Conservation (phyloP, 1,140 invertebrate species). For the Zophobas morio region DNA sequence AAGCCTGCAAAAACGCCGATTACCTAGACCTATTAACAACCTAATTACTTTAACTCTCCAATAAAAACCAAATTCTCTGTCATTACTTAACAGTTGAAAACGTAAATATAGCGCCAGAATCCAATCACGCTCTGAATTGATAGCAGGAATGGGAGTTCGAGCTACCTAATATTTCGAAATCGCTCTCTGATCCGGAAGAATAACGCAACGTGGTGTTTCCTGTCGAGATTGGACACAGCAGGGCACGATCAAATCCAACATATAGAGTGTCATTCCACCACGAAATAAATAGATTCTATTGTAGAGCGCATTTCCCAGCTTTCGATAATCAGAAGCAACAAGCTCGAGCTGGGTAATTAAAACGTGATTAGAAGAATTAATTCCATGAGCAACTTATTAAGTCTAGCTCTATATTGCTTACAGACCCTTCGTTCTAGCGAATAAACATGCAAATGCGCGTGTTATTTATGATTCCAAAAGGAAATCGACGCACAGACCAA, state of each 20-base stretch:
- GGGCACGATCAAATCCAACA: not conserved
- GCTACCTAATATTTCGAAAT: conserved; percentile 7
- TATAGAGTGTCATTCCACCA: not conserved
- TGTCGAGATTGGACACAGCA: conserved; percentile 21
- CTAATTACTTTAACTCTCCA: no score
- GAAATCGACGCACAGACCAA: conserved; percentile 7
- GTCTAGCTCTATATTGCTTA: no score
- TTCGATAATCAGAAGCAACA: not conserved
- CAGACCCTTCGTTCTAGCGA: not conserved
- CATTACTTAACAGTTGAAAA: not conserved
- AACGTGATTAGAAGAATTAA: no score
- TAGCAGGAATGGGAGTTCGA: not conserved
- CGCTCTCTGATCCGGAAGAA: conserved; percentile 9
- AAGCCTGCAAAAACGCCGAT: no score
- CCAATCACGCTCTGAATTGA: conserved; percentile 1
- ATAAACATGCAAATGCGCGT: conserved; percentile 15
- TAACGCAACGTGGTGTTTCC: not conserved
- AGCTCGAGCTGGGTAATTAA: no score
- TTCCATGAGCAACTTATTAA: no score
- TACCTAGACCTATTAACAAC: no score
- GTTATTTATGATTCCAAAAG: not conserved
- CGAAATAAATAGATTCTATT: conserved; percentile 16
- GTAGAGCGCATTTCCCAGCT: not conserved
- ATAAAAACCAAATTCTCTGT: no score
- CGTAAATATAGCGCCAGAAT: not conserved